These are phyloP conservation scores for Marisa cornuarietis DNA, from an alignment of 1,140 invertebrate species.

Conservation along the genomic window DNA sequence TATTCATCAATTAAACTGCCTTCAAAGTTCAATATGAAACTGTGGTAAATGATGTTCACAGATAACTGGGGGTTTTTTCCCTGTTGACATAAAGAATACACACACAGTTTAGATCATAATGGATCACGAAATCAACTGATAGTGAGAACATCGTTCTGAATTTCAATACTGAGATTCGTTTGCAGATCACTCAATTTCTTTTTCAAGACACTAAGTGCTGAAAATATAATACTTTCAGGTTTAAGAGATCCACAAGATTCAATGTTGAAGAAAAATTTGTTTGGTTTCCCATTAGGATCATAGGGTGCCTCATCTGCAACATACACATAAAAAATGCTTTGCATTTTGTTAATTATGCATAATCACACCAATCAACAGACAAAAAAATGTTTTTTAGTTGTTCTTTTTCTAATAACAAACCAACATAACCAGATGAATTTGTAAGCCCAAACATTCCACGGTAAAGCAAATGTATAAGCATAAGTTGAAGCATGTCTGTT, in stretches of 20 bases:
- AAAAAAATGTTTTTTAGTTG: not conserved
- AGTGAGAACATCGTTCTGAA: slow-evolving; percentile 31
- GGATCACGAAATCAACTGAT: not conserved
- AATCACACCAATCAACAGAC: not conserved
- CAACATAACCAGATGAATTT: too few species aligned
- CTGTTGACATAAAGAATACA: too few species aligned
- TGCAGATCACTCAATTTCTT: slow-evolving; percentile 96
- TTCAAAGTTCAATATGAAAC: too few species aligned
- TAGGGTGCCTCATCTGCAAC: slow-evolving; percentile 87
- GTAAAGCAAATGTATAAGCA: too few species aligned
- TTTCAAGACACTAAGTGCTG: slow-evolving; percentile 91
- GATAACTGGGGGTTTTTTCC: too few species aligned
- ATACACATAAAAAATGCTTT: slow-evolving; percentile 16
- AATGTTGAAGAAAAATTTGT: slow-evolving; percentile 97
- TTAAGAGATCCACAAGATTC: slow-evolving; percentile 93
- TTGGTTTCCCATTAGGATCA: slow-evolving; percentile 92
- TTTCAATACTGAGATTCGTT: slow-evolving; percentile 71
- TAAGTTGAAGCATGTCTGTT: too few species aligned
- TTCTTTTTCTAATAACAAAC: too few species aligned
- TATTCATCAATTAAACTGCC: too few species aligned
- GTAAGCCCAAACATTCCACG: too few species aligned
- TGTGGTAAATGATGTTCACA: too few species aligned
- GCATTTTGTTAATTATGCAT: not conserved
- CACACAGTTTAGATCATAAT: not conserved
- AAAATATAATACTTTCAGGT: slow-evolving; percentile 97